Conservation (phyloP, 2,888 invertebrate genomes). For the Caenorhabditis doughertyi region DNA sequence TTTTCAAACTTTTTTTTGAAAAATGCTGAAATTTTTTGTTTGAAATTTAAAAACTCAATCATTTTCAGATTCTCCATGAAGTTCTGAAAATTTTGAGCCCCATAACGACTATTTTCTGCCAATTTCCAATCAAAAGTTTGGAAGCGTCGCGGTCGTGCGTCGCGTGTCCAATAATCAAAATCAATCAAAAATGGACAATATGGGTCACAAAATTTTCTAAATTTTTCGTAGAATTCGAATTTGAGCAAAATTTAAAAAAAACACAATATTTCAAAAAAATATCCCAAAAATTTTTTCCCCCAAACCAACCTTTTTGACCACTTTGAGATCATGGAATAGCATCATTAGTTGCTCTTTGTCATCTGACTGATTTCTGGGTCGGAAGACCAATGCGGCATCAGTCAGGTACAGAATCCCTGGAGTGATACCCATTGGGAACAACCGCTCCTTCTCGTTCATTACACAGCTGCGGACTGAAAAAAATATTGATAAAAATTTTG, state of each 20-base stretch:
- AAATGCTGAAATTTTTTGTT: too few species aligned
- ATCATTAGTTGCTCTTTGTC: constrained; percentile 69
- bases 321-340: constrained; percentile 73
- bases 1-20: neutral
- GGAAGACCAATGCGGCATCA: constrained; percentile 75
- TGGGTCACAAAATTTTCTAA: neutral
- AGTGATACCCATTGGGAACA: constrained; percentile 74
- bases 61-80: too few species aligned
- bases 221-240: neutral
- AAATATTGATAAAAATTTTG: neutral
- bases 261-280: neutral
- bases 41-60: too few species aligned
- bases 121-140: neutral
- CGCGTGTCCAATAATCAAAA: too few species aligned
- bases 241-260: neutral
- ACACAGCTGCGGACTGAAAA: constrained; percentile 78
- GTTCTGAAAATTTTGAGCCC: too few species aligned
- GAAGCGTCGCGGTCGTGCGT: too few species aligned
- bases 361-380: constrained; percentile 61
- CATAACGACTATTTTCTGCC: neutral
- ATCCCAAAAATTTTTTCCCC: neutral
- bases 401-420: constrained; percentile 77
- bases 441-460: constrained; percentile 75
- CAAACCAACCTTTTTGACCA: constrained; percentile 71
- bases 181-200: neutral